Percentiles rank a stretch among this genome's conserved stretches.
Evolutionary conservation across 2,113 vertebrate genomes (phyloP).

Genomic region (Hyaena hyaena): DNA sequence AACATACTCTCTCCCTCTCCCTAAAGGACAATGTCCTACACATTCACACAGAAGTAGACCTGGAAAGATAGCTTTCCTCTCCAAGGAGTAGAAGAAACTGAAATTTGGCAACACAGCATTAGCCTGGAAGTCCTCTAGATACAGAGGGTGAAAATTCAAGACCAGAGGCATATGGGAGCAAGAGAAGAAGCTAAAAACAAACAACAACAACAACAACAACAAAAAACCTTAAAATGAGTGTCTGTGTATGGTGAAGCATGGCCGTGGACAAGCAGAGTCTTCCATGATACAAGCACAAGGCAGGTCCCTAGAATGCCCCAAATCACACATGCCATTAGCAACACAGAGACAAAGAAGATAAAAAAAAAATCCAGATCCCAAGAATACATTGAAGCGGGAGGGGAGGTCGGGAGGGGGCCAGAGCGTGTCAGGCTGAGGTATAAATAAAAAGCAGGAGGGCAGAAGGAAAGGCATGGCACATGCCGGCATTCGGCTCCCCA

Average conservation of each 20-base stretch:
- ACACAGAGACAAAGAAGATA: neutral
- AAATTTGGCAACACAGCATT: neutral
- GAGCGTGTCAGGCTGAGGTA: neutral
- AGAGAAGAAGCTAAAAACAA: neutral
- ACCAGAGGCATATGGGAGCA: neutral
- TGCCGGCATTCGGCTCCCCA: neutral
- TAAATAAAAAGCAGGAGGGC: neutral
- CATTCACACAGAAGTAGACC: neutral
- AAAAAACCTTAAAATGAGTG: neutral
- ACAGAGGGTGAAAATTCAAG: slow-evolving; percentile 62
- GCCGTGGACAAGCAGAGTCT: neutral
- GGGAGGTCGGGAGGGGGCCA: neutral
- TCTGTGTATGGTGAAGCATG: accelerated
- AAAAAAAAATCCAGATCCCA: neutral
- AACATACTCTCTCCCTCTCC: neutral
- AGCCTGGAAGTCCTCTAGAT: slow-evolving; percentile 34
- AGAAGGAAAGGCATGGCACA: neutral
- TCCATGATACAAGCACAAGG: neutral
- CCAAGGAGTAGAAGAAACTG: slow-evolving; percentile 28
- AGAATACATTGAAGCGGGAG: accelerated
- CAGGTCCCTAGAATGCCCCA: neutral
- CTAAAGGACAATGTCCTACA: neutral
- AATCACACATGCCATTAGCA: neutral
- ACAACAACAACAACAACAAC: no score
- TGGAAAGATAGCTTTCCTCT: slow-evolving; percentile 34